Evolutionary conservation across 1,140 invertebrate species (phyloP), one percentile per base, ranked within the genome.

Genomic region (Melanaphis sacchari): DNA sequence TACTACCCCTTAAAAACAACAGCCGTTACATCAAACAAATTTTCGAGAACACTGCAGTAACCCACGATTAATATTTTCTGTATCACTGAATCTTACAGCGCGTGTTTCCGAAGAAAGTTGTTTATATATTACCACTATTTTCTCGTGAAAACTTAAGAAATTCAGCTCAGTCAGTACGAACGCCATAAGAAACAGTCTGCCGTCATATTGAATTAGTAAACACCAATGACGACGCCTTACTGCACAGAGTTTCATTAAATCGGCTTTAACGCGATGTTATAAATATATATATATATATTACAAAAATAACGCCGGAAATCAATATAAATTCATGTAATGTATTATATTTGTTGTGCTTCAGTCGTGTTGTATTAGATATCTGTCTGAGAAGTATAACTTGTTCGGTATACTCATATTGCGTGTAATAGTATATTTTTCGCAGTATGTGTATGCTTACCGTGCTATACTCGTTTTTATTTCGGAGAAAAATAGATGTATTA

Each of bases 71-170:
- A 40, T 85, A 85, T 85, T 40, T 85, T 85, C 82, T 40, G 82
- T 85, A 85, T 85, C 24, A 85, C 82, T 41, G 82, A 85, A 85
- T 26, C 40, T 38, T 26, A 85, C 38, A 31, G 38, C 24, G 40
- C 24, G 82, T 85, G 82, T 85, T 85, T 85, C 38, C 82, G 15
- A 85, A 85, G 82, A 85, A 85, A 85, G 82, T 85, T 85, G 82
- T 41, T 26, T 85, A 40, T 41, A 41, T 40, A 26, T 41, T 26
- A 40, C 38, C 22, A 41, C 24, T 26, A 40, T 41, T 76, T 76
- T 76, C 31, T 85, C 82, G 38, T 40, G 9, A 85, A 85, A 85
- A 85, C 82, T 85, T 85, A 41, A 41, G 24, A 85, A 31, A 85
- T 85, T 41, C 82, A 41, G 22, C 38, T 85, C 22, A 6, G 38